These are phyloP conservation scores for Drosophila birchii DNA, from an alignment of 2,888 invertebrate genomes.

Conservation along the genomic window DNA sequence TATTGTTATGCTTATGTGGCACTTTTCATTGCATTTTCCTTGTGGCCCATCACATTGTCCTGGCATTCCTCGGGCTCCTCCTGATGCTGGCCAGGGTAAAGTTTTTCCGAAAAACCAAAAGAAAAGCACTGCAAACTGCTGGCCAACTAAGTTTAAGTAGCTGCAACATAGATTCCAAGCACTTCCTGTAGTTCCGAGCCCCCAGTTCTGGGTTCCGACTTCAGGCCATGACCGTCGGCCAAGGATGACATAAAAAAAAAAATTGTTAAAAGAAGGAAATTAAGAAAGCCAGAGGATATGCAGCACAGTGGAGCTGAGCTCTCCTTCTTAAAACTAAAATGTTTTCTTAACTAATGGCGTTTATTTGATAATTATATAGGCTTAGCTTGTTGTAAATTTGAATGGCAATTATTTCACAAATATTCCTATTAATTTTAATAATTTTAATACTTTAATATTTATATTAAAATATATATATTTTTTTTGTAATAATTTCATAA, in stretches of 20 bases:
- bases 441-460: no score
- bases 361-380: no score
- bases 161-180: slow-evolving; percentile 40
- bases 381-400: not conserved
- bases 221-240: slow-evolving; percentile 11
- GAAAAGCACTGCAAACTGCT: slow-evolving; percentile 36
- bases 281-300: not conserved
- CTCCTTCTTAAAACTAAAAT: not conserved
- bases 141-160: slow-evolving; percentile 40
- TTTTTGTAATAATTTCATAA: not conserved
- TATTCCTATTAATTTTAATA: not conserved
- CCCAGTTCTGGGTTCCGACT: not conserved
- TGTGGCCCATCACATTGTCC: slow-evolving; percentile 21
- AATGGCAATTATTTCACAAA: not conserved
- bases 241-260: not conserved
- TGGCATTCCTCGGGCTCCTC: slow-evolving; percentile 1
- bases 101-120: slow-evolving; percentile 3
- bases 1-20: slow-evolving; percentile 53
- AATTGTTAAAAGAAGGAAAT: not conserved
- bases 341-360: not conserved
- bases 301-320: not conserved
- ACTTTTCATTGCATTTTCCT: slow-evolving; percentile 29
- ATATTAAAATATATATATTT: not conserved
- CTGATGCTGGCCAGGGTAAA: slow-evolving; percentile 14
- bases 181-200: slow-evolving; percentile 28